Percentiles rank a stretch among this genome's conserved stretches.
Conservation (phyloP, 2,888 invertebrate genomes). For the Ligdia adustata region DNA sequence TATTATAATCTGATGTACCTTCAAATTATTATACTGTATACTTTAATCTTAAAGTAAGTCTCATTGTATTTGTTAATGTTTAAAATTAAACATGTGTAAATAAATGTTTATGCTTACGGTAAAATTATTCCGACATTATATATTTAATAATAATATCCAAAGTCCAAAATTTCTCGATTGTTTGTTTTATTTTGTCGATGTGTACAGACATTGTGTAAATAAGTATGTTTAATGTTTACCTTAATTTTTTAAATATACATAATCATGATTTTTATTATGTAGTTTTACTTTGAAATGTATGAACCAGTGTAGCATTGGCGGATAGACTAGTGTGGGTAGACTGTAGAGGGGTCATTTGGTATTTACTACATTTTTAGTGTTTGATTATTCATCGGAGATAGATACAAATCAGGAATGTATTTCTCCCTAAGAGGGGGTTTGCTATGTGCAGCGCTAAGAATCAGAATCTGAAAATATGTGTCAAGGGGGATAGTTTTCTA, state of each 20-base stretch:
- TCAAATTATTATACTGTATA: constrained; percentile 46
- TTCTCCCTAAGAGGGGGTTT: too few relatives aligned
- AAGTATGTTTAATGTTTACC: constrained; percentile 74
- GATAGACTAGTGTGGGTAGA: too few relatives aligned
- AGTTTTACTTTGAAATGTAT: constrained; percentile 45
- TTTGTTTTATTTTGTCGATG: constrained; percentile 72
- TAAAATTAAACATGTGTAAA: constrained; percentile 64
- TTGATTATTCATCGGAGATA: too few relatives aligned
- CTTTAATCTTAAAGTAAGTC: constrained; percentile 45
- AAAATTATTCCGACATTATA: constrained; percentile 57
- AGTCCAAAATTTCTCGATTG: constrained; percentile 71
- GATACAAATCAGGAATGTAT: too few relatives aligned
- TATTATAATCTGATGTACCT: constrained; percentile 61
- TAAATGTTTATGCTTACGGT: constrained; percentile 60
- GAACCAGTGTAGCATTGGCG: too few relatives aligned
- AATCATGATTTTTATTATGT: constrained; percentile 72
- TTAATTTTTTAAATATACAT: constrained; percentile 81
- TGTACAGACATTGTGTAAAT: constrained; percentile 80
- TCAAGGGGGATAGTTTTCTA: too few relatives aligned
- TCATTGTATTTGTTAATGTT: constrained; percentile 53
- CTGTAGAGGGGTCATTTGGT: too few relatives aligned
- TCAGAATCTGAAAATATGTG: too few relatives aligned
- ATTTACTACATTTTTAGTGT: too few relatives aligned
- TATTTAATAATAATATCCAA: constrained; percentile 51
- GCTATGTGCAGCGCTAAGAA: too few relatives aligned